A percentile compares a stretch with the other conserved stretches of the same genome.
Conservation (phyloP, 1,140 invertebrate species). For the Diachasmimorpha longicaudata region DNA sequence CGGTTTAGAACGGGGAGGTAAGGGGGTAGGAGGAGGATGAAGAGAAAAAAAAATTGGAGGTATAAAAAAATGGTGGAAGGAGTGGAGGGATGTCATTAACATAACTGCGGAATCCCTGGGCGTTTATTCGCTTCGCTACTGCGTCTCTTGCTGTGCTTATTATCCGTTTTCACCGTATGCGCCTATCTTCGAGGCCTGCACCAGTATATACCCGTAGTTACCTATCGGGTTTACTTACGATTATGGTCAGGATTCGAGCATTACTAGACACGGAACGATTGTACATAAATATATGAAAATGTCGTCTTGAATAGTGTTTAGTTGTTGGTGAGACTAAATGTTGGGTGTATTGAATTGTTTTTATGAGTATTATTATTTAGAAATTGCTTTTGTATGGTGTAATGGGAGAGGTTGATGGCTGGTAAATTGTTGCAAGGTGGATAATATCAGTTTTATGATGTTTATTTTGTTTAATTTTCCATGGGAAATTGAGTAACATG, state of each 20-base stretch:
- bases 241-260: not conserved
- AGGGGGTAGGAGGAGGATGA: not conserved
- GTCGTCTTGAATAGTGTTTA: not conserved
- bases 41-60: not conserved
- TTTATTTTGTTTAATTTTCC: not conserved
- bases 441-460: not conserved
- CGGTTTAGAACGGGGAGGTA: too few relatives aligned
- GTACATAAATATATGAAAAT: constrained; percentile 1
- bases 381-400: not conserved
- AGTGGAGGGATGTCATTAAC: constrained; percentile 21
- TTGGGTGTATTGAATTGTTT: not conserved
- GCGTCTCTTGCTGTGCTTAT: constrained; percentile 6
- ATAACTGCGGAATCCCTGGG: constrained; percentile 19
- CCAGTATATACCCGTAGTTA: not conserved
- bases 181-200: not conserved
- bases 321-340: not conserved
- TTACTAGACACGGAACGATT: constrained; percentile 3
- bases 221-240: constrained; percentile 4
- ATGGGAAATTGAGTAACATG: not conserved
- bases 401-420: not conserved
- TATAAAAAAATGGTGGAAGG: not conserved
- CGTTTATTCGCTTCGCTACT: constrained; percentile 13
- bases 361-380: not conserved
- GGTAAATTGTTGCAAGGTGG: not conserved
- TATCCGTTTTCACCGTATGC: constrained; percentile 7